These are phyloP conservation scores for Chelidonichthys spinosus DNA, from an alignment of 2,797 vertebrate species.

Conservation along the genomic window DNA sequence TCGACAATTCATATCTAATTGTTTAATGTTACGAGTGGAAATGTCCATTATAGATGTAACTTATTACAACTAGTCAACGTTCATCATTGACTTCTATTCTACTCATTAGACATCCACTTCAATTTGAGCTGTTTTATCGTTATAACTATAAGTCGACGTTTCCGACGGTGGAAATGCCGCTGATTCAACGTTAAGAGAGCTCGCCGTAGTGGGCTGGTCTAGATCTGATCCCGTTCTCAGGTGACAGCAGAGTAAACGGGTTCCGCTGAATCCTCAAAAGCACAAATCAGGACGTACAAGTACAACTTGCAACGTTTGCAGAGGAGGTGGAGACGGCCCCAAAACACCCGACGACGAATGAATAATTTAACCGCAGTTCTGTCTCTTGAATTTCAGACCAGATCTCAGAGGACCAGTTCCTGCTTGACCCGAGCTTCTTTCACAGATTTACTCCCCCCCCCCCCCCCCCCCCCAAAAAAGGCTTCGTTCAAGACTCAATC, in stretches of 20 bases:
- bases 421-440: neutral
- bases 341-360: neutral
- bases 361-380: neutral
- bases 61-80: no score
- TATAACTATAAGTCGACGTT: no score
- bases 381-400: neutral
- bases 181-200: no score
- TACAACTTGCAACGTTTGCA: neutral
- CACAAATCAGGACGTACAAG: neutral
- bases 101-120: no score
- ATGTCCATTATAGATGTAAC: neutral
- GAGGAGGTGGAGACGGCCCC: neutral
- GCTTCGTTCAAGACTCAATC: neutral
- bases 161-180: no score
- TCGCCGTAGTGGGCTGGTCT: neutral
- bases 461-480: neutral
- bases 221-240: neutral
- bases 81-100: no score
- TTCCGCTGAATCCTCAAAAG: constrained; percentile 1
- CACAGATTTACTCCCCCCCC: neutral
- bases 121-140: no score
- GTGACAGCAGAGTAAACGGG: neutral
- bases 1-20: neutral
- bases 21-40: neutral
- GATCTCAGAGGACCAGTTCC: neutral